Evolutionary conservation across 2,888 invertebrate genomes (phyloP).

Genomic region (Drosophila nigricruria): DNA sequence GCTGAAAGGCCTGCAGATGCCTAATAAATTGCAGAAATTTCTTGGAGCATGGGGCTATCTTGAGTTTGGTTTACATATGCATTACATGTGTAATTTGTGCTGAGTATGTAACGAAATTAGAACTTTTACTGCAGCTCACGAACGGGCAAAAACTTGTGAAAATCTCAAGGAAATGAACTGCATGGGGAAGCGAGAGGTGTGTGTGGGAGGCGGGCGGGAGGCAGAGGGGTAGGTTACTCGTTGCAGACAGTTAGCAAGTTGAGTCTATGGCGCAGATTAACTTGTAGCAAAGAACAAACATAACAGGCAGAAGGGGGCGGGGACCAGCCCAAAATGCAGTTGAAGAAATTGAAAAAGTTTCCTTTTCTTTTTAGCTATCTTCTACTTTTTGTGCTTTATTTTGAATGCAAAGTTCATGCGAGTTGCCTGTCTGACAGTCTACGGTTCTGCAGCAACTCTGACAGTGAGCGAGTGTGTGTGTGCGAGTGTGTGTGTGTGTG

Average conservation of each 20-base stretch:
- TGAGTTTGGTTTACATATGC: constrained; percentile 64
- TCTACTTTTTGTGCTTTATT: constrained; percentile 28
- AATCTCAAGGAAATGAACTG: constrained; percentile 61
- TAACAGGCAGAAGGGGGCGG: constrained; percentile 4
- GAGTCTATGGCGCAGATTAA: constrained; percentile 75
- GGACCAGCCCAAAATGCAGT: constrained; percentile 58
- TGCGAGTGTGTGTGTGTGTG: constrained; percentile 11
- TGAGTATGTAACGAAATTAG: constrained; percentile 74
- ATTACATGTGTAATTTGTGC: constrained; percentile 79
- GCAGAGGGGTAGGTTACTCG: not conserved
- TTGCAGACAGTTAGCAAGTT: constrained; percentile 64
- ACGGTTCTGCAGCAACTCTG: constrained; percentile 16
- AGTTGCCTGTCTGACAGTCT: constrained; percentile 26
- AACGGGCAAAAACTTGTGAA: constrained; percentile 42
- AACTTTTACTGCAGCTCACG: constrained; percentile 58
- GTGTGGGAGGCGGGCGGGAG: not conserved
- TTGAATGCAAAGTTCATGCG: constrained; percentile 60
- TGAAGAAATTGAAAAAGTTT: constrained; percentile 80
- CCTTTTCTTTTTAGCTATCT: constrained; percentile 19
- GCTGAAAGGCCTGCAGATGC: constrained; percentile 28
- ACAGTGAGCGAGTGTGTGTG: constrained; percentile 8
- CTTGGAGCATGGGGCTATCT: not conserved
- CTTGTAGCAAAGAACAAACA: constrained; percentile 71
- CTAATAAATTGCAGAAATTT: constrained; percentile 65
- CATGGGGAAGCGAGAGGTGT: not conserved